Percentiles rank a stretch among this genome's conserved stretches.
Evolutionary conservation across 2,888 invertebrate species (phyloP).

Genomic region (Nomada hirtipes): DNA sequence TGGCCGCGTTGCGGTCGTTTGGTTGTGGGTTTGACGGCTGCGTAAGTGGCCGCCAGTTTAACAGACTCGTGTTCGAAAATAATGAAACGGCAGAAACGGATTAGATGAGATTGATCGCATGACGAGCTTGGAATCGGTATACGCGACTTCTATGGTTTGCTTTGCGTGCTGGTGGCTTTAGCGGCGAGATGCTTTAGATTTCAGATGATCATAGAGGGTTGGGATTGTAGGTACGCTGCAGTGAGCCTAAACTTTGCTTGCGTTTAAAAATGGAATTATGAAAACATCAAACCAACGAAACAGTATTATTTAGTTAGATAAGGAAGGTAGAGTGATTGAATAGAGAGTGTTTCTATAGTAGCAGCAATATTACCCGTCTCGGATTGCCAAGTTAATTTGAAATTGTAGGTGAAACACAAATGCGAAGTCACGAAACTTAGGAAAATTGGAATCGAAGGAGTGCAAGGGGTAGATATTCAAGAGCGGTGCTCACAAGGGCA

Average conservation of each 20-base stretch:
- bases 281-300: background rate
- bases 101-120: background rate
- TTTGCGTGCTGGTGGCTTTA: no score
- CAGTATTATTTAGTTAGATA: no score
- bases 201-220: no score
- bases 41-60: constrained; percentile 3
- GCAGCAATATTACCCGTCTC: background rate
- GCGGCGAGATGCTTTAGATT: no score
- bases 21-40: background rate
- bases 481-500: background rate
- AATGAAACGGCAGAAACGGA: background rate
- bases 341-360: background rate
- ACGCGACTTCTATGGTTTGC: no score
- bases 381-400: background rate
- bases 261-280: no score
- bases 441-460: constrained; percentile 14
- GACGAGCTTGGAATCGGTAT: background rate
- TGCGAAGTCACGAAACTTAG: background rate
- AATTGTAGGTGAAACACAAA: background rate
- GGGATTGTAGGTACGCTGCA: no score
- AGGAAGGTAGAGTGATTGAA: no score
- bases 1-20: background rate
- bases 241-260: no score
- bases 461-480: constrained; percentile 9
- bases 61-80: background rate